phyloP scores from a whole-genome alignment of 2,888 invertebrate genomes.

The Resseliella maxima region DNA sequence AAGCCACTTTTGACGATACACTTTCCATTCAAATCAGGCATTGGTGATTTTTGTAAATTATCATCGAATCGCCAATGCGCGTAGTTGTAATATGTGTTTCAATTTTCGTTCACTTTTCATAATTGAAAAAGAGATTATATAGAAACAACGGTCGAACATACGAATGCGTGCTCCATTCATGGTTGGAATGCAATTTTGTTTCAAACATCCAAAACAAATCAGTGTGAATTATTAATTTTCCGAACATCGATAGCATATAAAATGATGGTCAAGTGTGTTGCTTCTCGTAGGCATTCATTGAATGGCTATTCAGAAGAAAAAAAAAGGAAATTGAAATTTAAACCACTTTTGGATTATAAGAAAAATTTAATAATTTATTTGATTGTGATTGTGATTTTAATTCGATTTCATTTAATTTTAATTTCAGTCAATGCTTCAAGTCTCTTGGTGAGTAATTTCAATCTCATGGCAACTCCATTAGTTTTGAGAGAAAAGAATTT shows the following conservation, averaged over 20 bases:
- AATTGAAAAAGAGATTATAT: constrained; percentile 37
- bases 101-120: background rate
- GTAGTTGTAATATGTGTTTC: background rate
- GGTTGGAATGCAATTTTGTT: background rate
- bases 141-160: background rate
- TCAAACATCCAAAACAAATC: background rate
- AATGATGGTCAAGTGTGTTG: background rate
- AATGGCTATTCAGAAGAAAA: too few relatives aligned
- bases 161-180: background rate
- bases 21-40: constrained; percentile 24
- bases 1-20: background rate
- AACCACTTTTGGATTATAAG: background rate
- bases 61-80: background rate
- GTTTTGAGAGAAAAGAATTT: too few relatives aligned
- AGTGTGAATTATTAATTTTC: constrained; percentile 22
- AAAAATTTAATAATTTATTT: background rate
- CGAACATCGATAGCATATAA: background rate
- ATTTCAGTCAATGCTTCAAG: constrained; percentile 68
- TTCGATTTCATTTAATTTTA: background rate
- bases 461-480: too few relatives aligned
- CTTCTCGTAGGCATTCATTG: background rate
- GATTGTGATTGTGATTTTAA: background rate
- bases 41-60: constrained; percentile 30
- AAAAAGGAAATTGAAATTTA: constrained; percentile 27
- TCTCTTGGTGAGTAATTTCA: too few relatives aligned